phyloP scores from a whole-genome alignment of 2,797 vertebrate species.

The Garrulus glandarius region DNA sequence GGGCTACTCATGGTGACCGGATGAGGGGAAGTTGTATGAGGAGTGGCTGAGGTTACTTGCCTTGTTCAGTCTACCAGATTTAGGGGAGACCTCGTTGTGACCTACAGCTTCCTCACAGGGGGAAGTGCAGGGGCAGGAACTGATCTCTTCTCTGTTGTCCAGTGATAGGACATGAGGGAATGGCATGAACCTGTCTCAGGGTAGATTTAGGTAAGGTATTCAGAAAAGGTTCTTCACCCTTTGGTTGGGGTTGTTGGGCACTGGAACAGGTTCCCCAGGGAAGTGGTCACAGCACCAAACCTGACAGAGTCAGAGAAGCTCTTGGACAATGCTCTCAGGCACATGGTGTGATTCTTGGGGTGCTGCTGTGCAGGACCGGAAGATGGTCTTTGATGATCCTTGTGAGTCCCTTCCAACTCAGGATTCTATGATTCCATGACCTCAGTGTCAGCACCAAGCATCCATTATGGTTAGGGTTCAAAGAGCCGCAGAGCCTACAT shows the following conservation, averaged over 20 bases:
- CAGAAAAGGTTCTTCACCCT: not conserved
- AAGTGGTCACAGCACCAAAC: not conserved
- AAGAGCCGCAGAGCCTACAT: not conserved
- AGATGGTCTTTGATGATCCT: not conserved
- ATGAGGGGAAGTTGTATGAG: not conserved
- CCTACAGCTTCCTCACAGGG: not conserved
- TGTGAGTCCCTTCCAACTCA: not conserved
- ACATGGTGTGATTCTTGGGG: not conserved
- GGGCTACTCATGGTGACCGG: no score
- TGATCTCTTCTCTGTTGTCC: not conserved
- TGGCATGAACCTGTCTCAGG: not conserved
- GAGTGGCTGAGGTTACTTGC: not conserved
- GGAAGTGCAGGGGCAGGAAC: not conserved
- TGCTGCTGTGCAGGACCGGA: not conserved
- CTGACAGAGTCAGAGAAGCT: not conserved
- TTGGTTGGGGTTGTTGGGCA: not conserved
- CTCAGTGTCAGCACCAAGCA: not conserved
- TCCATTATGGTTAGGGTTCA: not conserved
- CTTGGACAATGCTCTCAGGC: not conserved
- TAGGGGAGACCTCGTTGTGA: not conserved
- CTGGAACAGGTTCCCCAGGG: not conserved
- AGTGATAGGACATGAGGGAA: not conserved
- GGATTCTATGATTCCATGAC: not conserved
- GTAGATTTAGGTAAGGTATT: not conserved
- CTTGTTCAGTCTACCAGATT: not conserved